A percentile compares a stretch with the other conserved stretches of the same genome.
Conservation (phyloP, 2,113 vertebrate species). For the Melierax canorus region DNA sequence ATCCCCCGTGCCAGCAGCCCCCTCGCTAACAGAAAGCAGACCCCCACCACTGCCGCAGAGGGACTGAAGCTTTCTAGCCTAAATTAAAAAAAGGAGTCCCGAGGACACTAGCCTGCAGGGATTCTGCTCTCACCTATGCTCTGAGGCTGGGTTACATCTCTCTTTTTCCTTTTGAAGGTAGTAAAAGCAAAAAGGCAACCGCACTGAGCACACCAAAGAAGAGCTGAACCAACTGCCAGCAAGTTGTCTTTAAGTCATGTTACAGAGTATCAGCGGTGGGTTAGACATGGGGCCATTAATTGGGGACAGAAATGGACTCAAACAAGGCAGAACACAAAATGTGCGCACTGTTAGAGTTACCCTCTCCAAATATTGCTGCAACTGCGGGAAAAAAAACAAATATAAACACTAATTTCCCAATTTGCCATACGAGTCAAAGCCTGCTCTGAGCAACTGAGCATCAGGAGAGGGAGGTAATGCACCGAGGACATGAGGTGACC, state of each 20-base stretch:
- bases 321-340: not conserved
- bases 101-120: not conserved
- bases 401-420: not conserved
- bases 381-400: not conserved
- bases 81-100: not conserved
- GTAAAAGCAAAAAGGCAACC: not conserved
- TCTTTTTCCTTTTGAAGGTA: not conserved
- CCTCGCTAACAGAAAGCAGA: not conserved
- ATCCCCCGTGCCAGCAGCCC: not conserved
- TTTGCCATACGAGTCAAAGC: not conserved
- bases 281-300: not conserved
- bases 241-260: not conserved
- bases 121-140: not conserved
- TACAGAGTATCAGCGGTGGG: not conserved
- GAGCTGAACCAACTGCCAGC: not conserved
- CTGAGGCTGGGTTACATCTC: not conserved
- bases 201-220: not conserved
- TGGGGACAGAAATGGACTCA: not conserved
- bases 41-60: rapidly evolving
- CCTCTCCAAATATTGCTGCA: not conserved
- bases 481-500: not conserved
- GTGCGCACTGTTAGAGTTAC: not conserved
- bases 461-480: not conserved
- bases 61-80: not conserved
- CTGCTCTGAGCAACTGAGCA: not conserved